phyloP scores from a whole-genome alignment of 2,113 vertebrate genomes.

The Alethe castanea region DNA sequence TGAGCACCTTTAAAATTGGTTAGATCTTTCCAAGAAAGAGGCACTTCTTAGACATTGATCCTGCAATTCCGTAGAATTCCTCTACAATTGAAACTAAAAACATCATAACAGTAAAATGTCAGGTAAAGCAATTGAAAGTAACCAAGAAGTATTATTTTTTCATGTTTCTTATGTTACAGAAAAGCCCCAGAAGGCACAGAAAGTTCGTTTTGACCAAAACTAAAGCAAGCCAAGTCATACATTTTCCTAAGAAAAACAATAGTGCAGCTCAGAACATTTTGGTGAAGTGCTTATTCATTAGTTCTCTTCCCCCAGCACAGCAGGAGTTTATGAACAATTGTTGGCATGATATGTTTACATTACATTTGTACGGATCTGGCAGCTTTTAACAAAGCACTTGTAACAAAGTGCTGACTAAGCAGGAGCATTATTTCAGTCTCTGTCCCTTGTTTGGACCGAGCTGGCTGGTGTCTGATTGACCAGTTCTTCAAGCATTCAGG shows the following conservation, averaged over 20 bases:
- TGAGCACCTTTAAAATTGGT: neutral
- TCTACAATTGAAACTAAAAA: neutral
- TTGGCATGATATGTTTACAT: neutral
- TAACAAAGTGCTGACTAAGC: neutral
- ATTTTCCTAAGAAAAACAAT: neutral
- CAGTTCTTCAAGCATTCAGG: neutral
- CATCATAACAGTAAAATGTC: neutral
- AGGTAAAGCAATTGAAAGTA: neutral
- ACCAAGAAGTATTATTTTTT: neutral
- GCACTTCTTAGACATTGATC: neutral
- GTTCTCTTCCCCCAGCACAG: neutral
- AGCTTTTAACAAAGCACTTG: neutral
- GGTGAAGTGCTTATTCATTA: neutral
- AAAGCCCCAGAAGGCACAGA: neutral
- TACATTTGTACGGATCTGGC: neutral
- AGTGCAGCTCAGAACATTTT: neutral
- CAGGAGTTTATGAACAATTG: neutral
- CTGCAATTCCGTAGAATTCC: neutral
- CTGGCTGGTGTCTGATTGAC: neutral
- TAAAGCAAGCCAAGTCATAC: neutral
- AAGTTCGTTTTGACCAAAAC: neutral
- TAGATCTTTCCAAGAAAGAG: neutral
- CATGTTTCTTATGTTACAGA: neutral
- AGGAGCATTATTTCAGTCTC: neutral
- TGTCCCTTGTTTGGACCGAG: neutral